These are phyloP conservation scores for Bufotes viridis DNA, from an alignment of 2,797 vertebrate species.

Conservation along the genomic window DNA sequence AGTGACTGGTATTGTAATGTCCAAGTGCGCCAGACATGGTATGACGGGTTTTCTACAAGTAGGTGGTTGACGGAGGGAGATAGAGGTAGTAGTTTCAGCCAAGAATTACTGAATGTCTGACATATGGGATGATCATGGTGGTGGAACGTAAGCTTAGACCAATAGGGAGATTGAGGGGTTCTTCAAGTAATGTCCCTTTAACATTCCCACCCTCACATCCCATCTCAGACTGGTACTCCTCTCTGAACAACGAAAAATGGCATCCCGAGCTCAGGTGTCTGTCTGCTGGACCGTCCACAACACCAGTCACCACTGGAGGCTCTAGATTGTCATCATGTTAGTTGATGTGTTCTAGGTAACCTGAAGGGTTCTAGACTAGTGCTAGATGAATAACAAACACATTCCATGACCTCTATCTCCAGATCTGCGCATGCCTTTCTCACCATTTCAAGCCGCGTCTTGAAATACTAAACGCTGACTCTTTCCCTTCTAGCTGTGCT, in stretches of 20 bases:
- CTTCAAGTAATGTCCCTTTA: no score
- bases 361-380: slow-evolving; percentile 63
- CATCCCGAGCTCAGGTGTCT: no score
- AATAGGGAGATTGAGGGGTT: background rate
- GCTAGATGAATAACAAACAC: slow-evolving; percentile 80
- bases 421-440: slow-evolving; percentile 79
- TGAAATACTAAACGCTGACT: slow-evolving; percentile 76
- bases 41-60: no score
- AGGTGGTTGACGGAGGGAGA: no score
- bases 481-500: slow-evolving; percentile 75
- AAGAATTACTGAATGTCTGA: no score
- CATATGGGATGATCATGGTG: background rate
- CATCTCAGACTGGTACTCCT: background rate
- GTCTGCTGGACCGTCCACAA: no score
- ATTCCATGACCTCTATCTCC: slow-evolving; percentile 76
- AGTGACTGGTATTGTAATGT: no score
- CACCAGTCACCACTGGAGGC: no score
- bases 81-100: no score
- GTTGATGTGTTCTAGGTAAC: background rate
- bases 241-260: no score
- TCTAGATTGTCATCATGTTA: background rate
- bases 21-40: no score
- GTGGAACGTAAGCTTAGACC: background rate
- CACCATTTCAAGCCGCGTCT: slow-evolving; percentile 74
- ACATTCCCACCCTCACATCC: background rate